These are phyloP conservation scores for Pteronura brasiliensis DNA, from an alignment of 2,113 vertebrate species.

Conservation along the genomic window DNA sequence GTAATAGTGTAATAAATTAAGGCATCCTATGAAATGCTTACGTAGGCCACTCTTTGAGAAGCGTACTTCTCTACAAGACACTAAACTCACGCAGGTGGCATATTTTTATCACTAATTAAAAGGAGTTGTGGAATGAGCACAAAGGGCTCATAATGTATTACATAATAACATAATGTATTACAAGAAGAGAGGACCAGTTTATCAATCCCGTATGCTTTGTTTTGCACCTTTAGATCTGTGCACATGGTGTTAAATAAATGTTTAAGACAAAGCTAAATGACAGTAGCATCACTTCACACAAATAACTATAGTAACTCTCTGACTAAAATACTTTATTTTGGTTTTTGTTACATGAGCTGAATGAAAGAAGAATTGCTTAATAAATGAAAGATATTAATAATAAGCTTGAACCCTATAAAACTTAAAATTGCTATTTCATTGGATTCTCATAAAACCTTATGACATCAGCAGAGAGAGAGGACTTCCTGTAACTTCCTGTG, in stretches of 20 bases:
- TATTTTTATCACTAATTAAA: background rate
- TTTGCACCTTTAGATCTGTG: background rate
- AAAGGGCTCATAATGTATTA: background rate
- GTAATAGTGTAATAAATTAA: background rate
- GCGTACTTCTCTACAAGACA: background rate
- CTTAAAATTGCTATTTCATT: background rate
- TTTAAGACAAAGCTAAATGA: constrained; percentile 5
- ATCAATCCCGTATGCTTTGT: background rate
- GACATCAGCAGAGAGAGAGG: background rate
- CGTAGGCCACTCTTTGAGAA: background rate
- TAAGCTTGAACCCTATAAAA: background rate
- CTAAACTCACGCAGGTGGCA: background rate
- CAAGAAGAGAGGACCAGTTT: background rate
- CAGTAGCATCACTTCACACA: background rate
- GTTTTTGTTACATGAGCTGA: background rate
- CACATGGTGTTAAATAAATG: constrained; percentile 11
- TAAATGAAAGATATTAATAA: background rate
- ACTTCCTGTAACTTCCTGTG: background rate
- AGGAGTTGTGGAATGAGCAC: background rate
- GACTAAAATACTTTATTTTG: constrained; percentile 46
- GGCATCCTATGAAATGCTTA: background rate
- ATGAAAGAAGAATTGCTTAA: constrained; percentile 18
- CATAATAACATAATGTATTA: background rate
- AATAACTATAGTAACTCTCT: background rate
- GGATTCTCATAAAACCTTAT: background rate